Conservation (phyloP, 2,888 invertebrate genomes). For the Podabrus alpinus region DNA sequence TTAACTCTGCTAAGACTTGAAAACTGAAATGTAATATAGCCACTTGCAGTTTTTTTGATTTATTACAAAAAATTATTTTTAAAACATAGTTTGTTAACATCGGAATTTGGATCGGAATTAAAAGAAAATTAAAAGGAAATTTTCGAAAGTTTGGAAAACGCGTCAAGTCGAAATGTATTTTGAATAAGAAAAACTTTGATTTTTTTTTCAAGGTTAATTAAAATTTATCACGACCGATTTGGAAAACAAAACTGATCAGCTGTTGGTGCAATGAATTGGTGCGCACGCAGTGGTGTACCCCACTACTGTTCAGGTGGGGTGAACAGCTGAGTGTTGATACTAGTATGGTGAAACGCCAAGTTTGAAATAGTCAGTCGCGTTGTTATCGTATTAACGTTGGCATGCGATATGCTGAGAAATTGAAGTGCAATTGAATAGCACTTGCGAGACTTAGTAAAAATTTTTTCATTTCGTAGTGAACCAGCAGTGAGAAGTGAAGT, state of each 20-base stretch:
- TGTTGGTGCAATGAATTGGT: conserved; percentile 30
- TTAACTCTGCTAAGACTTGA: neutral
- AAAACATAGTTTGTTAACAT: no score
- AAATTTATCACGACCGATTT: neutral
- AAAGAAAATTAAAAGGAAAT: neutral
- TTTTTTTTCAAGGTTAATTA: neutral
- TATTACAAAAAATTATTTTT: neutral
- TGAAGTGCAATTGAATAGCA: conserved; percentile 45
- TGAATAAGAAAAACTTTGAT: neutral
- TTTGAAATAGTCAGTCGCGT: conserved; percentile 64
- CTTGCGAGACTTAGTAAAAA: conserved; percentile 49
- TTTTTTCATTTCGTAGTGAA: conserved; percentile 32
- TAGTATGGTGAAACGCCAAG: conserved; percentile 53
- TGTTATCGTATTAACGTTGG: conserved; percentile 56
- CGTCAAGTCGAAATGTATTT: no score
- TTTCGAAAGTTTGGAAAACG: neutral
- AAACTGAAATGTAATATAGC: no score
- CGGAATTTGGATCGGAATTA: no score
- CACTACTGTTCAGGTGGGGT: conserved; percentile 40
- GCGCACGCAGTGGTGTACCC: conserved; percentile 28
- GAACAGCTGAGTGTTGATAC: conserved; percentile 56
- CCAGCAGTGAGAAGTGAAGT: conserved; percentile 22
- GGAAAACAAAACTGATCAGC: conserved; percentile 43
- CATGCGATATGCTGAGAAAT: conserved; percentile 48
- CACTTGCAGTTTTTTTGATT: neutral